phyloP scores from a whole-genome alignment of 2,888 invertebrate species.

The Dolomedes plantarius region DNA sequence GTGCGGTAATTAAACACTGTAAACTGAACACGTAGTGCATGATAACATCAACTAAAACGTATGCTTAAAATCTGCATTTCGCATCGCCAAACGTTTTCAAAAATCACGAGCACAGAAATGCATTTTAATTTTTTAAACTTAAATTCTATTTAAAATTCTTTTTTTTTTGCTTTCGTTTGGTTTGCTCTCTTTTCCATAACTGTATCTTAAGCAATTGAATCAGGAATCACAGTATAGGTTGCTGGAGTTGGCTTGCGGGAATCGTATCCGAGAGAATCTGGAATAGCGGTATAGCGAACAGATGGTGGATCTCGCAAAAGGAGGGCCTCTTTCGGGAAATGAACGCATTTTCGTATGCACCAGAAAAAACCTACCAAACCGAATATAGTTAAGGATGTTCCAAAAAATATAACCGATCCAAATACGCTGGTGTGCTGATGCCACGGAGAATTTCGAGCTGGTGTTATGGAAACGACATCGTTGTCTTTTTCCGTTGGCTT shows the following conservation, averaged over 20 bases:
- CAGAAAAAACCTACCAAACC: constrained; percentile 75
- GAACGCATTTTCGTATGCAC: constrained; percentile 76
- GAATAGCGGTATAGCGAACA: constrained; percentile 76
- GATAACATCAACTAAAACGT: too few species aligned
- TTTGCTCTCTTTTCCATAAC: not conserved
- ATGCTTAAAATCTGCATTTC: too few species aligned
- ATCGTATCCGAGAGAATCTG: constrained; percentile 75
- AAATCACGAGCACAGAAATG: not conserved
- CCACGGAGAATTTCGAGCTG: constrained; percentile 26
- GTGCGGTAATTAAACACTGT: too few species aligned
- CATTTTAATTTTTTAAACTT: not conserved
- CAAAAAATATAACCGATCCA: constrained; percentile 76
- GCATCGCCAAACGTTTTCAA: not conserved
- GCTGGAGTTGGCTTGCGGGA: constrained; percentile 47
- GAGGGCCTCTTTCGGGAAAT: constrained; percentile 75
- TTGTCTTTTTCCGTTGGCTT: not conserved
- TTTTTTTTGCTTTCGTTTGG: too few species aligned
- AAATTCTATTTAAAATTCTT: not conserved
- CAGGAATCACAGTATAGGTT: constrained; percentile 61
- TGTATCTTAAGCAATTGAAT: constrained; percentile 44
- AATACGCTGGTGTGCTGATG: constrained; percentile 71
- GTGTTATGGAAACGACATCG: constrained; percentile 23
- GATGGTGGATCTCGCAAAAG: constrained; percentile 75
- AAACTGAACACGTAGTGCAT: too few species aligned
- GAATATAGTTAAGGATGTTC: constrained; percentile 76